Conservation (phyloP, 2,113 vertebrate species). For the Rynchops niger region DNA sequence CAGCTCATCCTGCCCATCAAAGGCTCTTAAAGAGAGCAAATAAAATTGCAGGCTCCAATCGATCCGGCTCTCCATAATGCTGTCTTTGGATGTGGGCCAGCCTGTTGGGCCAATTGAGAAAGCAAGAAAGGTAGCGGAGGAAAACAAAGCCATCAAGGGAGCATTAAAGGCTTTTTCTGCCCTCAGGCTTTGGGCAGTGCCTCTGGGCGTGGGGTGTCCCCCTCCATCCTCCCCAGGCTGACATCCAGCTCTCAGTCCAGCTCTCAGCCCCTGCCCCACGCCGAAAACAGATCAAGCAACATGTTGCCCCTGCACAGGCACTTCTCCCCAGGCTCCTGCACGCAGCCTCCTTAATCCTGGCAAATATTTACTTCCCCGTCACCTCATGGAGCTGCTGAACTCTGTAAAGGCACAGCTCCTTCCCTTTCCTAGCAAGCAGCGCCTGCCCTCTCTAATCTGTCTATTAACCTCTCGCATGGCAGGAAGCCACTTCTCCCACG, state of each 20-base stretch:
- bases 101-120: neutral
- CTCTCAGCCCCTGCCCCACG: accelerated
- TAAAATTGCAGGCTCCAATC: conserved; percentile 64
- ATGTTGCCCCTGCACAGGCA: accelerated
- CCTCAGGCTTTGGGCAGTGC: neutral
- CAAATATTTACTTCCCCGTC: conserved; percentile 21
- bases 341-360: neutral
- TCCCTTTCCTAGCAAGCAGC: neutral
- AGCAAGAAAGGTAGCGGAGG: neutral
- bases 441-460: conserved; percentile 52
- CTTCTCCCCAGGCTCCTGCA: neutral
- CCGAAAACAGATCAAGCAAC: neutral
- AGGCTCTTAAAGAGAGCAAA: conserved; percentile 62
- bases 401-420: neutral
- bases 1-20: conserved; percentile 32
- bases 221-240: neutral
- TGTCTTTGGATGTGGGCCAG: conserved; percentile 68
- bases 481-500: conserved; percentile 44
- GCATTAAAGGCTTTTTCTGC: conserved; percentile 11
- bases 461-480: conserved; percentile 44
- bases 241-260: neutral
- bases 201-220: neutral
- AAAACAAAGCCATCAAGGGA: conserved; percentile 10
- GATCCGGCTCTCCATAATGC: conserved; percentile 53
- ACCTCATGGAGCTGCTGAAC: neutral